Evolutionary conservation across 2,113 vertebrate species (phyloP), one percentile per base, ranked within the genome.

Genomic region (Phalacrocorax carbo): DNA sequence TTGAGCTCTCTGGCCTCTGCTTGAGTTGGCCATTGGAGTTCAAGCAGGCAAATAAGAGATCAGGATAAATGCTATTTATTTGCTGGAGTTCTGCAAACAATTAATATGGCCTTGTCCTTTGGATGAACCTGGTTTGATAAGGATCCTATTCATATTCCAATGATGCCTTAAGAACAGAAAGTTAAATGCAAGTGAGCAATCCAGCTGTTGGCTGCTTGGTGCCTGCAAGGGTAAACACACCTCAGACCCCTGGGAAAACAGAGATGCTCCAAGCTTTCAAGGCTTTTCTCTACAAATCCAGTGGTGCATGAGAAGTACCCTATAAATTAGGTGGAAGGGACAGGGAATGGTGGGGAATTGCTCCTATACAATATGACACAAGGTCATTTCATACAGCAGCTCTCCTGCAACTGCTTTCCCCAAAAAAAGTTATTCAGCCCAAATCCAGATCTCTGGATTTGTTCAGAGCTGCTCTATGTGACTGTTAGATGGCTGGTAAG

Each of bases 101-200:
- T 93, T 87, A 88, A 12, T 65, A 46, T 3, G 21, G 73, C 81
- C 76, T 95, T 80, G 84, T 73, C 83, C 92, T 86, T 92, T 38
- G 71, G 80, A 82, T 93, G 88, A 97, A 96, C 86, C 81, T 76
- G 27, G 14, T 40, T 81, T 91, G 90, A 92, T 95, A 94, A 92
- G 88, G 93, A 91, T 61, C 65, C 92, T 82, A 65, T 91, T 93
- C 69, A 32, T 95, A 86, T 78, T 61, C 65, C 65, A 79, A 4
- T 5, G 44, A 75, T 75, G 79, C 88, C 77, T 72, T 65, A 55
- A 38, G 52, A 78, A 27, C 69, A 44, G 48, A 40, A 52, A 54
- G 80, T 13, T 65, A 65, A 88, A 57, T 12, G 38, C 57, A 79
- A 78, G 48, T 3, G 54, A 90, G 58, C 49, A 49, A 60, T 36